Evolutionary conservation across 2,888 invertebrate genomes (phyloP).

Genomic region (Epinotia demarniana): DNA sequence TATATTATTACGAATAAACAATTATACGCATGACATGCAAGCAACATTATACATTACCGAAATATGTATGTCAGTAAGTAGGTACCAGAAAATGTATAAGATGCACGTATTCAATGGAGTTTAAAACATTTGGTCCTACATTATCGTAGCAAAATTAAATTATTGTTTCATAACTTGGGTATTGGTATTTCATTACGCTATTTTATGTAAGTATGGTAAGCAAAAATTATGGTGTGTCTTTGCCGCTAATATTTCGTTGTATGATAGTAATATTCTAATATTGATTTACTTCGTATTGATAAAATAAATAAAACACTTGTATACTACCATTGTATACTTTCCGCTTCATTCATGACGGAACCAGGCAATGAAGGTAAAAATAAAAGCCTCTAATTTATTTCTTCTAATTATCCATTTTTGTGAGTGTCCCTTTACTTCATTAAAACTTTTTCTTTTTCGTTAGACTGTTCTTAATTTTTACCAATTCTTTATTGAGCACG

Average conservation of each 20-base stretch:
- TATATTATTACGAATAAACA: background rate
- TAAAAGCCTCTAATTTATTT: conserved; percentile 61
- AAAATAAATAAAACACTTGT: conserved; percentile 50
- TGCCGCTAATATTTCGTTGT: background rate
- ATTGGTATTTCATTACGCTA: background rate
- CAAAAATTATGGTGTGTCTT: background rate
- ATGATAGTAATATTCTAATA: background rate
- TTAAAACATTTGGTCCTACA: background rate
- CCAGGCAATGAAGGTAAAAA: conserved; percentile 83
- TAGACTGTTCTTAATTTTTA: conserved; percentile 46
- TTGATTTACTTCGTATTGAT: background rate
- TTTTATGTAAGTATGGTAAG: background rate
- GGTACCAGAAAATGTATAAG: background rate
- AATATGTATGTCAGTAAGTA: background rate
- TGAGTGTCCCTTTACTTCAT: conserved; percentile 66
- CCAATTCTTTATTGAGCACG: conserved; percentile 64
- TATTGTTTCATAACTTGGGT: background rate
- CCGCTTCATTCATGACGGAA: conserved; percentile 79
- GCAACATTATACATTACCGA: background rate
- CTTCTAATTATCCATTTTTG: conserved; percentile 65
- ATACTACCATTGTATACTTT: conserved; percentile 67
- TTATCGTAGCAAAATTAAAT: background rate
- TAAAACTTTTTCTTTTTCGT: conserved; percentile 55
- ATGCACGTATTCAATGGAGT: background rate
- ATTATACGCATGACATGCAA: background rate